phyloP scores from a whole-genome alignment of 2,888 invertebrate species.

The Slavum lentiscoides region DNA sequence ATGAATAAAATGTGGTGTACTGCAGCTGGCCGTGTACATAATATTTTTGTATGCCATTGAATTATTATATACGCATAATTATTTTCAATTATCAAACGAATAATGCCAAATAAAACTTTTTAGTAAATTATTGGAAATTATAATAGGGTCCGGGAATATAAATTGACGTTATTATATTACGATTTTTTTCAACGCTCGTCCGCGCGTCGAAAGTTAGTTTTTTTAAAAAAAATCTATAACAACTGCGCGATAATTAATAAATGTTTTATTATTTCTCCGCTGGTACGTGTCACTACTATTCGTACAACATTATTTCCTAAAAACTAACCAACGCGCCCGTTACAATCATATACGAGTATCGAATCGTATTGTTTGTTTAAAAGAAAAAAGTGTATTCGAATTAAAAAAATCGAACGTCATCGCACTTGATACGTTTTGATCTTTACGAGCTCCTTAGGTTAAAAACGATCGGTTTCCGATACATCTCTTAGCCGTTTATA shows the following conservation, averaged over 20 bases:
- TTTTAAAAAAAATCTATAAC: background rate
- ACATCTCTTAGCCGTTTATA: too few relatives aligned
- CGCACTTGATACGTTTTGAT: too few relatives aligned
- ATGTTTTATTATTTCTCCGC: background rate
- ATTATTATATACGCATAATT: background rate
- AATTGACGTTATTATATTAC: background rate
- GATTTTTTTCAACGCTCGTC: background rate
- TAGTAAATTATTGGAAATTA: background rate
- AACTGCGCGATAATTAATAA: background rate
- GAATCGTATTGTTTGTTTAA: too few relatives aligned
- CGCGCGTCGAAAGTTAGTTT: background rate
- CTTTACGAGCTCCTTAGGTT: too few relatives aligned
- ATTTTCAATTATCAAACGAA: conserved; percentile 29
- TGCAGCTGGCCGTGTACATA: too few relatives aligned
- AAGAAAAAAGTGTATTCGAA: too few relatives aligned
- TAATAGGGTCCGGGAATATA: background rate
- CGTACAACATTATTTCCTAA: background rate
- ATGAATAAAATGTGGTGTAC: background rate
- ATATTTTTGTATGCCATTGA: background rate
- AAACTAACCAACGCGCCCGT: too few relatives aligned
- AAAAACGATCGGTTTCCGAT: too few relatives aligned
- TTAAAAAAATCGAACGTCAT: too few relatives aligned
- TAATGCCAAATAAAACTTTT: conserved; percentile 19
- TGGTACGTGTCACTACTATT: background rate
- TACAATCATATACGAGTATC: too few relatives aligned